A percentile compares a stretch with the other conserved stretches of the same genome.
Evolutionary conservation across 2,888 invertebrate species (phyloP).

Genomic region (Heliconius charithonia): DNA sequence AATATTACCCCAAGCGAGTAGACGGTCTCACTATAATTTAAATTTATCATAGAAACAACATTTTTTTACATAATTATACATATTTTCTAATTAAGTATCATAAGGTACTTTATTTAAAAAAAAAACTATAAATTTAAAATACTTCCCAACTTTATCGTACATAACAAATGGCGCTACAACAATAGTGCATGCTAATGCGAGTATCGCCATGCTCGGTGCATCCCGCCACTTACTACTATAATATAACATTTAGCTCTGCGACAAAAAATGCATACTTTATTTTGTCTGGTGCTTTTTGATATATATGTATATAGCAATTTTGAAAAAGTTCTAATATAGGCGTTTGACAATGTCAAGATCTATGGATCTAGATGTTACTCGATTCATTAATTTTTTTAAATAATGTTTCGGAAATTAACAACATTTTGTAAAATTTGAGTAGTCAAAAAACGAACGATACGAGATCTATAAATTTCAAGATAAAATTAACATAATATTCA

Average conservation of each 20-base stretch:
- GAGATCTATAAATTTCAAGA: too few species aligned
- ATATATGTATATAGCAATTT: neutral
- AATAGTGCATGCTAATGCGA: conserved; percentile 15
- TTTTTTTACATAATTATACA: neutral
- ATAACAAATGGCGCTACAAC: conserved; percentile 20
- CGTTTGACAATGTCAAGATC: too few species aligned
- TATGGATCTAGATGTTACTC: too few species aligned
- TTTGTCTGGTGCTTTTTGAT: neutral
- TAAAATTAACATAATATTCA: too few species aligned
- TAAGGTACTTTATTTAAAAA: neutral
- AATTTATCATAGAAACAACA: neutral
- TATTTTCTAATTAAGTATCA: neutral
- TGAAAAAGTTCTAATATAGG: neutral
- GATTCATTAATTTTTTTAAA: too few species aligned
- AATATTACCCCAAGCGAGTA: neutral
- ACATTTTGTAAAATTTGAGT: too few species aligned
- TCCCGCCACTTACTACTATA: neutral
- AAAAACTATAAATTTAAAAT: conserved; percentile 16
- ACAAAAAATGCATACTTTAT: conserved; percentile 6
- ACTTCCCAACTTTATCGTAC: neutral
- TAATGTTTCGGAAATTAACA: too few species aligned
- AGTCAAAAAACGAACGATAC: too few species aligned
- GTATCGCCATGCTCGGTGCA: neutral
- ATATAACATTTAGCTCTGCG: neutral
- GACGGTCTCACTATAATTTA: neutral